Evolutionary conservation across 2,113 vertebrate species (phyloP), one percentile per base, ranked within the genome.

Genomic region (Pagrus major): DNA sequence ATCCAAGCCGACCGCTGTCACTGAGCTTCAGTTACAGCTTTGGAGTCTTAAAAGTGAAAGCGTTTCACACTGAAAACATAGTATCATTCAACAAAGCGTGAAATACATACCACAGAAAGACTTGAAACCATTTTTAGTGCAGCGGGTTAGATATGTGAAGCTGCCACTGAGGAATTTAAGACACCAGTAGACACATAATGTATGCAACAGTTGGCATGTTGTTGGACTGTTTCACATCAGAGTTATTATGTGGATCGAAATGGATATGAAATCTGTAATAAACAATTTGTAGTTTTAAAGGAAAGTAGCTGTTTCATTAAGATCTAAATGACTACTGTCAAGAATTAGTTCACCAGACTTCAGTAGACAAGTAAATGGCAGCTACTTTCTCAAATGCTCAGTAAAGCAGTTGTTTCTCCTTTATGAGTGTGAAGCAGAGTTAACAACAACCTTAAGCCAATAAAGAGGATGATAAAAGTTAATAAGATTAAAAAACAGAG

Each of bases 401-500:
- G 44, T 65, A 73, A 76, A 78, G 59, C 69, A 75, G 72, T 69
- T 80, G 77, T 78, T 84, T 78, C 67, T 29, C 15, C 31, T 81
- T 85, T 78, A 78, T 18, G 29, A 75, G 71, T 18, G 73, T 59
- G 59, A 41, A 68, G 76, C 77, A 46, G 61, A 81, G 61, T 78
- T 76, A 66, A 76, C 54, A 69, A 51, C 80, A 77, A 64, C 49
- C 27, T 54, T 74, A 35, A 80, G 51, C 58, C 72, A 80, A 85
- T 88, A 69, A 84, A 83, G 29, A 75, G 51, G 78, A 75, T 68
- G 80, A 78, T 88, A 77, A 89, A 88, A 71, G 67, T 77, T 88
- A 75, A 83, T 73, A 44, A 73, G 68, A 84, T 76, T 73, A 76
- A 84, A 81, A 76, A 75, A 65, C 21, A 80, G 58, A 69, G 61